phyloP scores from a whole-genome alignment of 2,888 invertebrate genomes.

The Keiferia lycopersicella region DNA sequence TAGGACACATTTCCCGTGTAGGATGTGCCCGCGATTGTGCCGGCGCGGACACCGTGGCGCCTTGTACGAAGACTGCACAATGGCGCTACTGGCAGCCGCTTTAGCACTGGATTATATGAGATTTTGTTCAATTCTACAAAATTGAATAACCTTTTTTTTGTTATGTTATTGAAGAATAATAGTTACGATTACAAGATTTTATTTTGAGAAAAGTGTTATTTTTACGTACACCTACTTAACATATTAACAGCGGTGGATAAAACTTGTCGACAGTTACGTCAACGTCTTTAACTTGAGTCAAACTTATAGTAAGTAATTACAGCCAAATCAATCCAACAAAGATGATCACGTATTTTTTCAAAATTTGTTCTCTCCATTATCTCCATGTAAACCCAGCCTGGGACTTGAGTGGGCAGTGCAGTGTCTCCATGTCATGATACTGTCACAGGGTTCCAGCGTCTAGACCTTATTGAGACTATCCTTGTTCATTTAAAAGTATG shows the following conservation, averaged over 20 bases:
- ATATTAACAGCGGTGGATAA: no score
- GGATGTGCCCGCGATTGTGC: constrained; percentile 58
- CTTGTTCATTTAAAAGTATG: constrained; percentile 30
- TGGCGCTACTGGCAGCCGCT: neutral
- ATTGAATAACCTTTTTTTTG: neutral
- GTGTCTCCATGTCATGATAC: constrained; percentile 62
- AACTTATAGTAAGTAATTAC: no score
- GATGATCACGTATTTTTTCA: no score
- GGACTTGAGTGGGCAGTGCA: constrained; percentile 43
- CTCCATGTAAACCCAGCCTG: constrained; percentile 46
- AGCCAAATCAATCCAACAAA: no score
- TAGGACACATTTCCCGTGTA: constrained; percentile 65
- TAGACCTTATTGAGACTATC: constrained; percentile 61
- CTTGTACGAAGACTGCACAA: constrained; percentile 37
- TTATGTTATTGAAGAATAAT: neutral
- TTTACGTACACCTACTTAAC: no score
- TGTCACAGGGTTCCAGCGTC: constrained; percentile 55
- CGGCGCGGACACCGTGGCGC: constrained; percentile 56
- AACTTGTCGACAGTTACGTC: no score
- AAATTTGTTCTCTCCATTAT: no score
- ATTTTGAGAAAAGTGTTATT: no score
- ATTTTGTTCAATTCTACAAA: no score
- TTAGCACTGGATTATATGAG: neutral
- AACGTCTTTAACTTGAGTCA: no score
- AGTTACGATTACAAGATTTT: neutral